Conservation (phyloP, 2,888 invertebrate genomes). For the Germaria angustata region DNA sequence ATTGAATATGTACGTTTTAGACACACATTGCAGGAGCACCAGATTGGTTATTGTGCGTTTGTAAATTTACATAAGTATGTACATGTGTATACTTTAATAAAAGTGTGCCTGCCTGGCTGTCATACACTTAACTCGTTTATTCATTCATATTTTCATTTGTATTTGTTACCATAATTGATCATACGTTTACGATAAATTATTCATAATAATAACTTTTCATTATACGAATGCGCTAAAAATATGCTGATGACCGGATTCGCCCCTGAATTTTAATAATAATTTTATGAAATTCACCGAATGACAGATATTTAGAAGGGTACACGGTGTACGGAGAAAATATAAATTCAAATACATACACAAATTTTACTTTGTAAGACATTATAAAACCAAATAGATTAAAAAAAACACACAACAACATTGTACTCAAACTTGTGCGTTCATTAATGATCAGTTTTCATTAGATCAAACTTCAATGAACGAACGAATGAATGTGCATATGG, state of each 20-base stretch:
- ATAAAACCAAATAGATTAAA: neutral
- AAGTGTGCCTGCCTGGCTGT: conserved; percentile 48
- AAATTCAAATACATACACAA: conserved; percentile 21
- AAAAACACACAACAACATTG: conserved; percentile 2
- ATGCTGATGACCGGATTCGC: conserved; percentile 58
- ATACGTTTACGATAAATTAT: conserved; percentile 43
- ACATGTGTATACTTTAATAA: conserved; percentile 10
- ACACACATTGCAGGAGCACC: neutral
- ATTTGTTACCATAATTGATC: conserved; percentile 29
- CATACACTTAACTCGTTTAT: conserved; percentile 55
- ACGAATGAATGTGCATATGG: conserved; percentile 3
- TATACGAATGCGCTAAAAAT: conserved; percentile 25
- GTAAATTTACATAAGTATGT: neutral
- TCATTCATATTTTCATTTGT: conserved; percentile 58
- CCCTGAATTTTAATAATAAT: conserved; percentile 58
- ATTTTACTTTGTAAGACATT: conserved; percentile 34
- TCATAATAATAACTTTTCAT: conserved; percentile 26
- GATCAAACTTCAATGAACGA: conserved; percentile 47
- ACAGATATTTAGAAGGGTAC: neutral
- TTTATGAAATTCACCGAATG: conserved; percentile 31
- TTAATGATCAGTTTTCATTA: conserved; percentile 55
- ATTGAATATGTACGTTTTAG: conserved; percentile 8
- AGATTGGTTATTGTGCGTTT: conserved; percentile 1
- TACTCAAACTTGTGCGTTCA: conserved; percentile 46
- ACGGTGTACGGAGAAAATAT: conserved; percentile 1